A percentile compares a stretch with the other conserved stretches of the same genome.
phyloP scores from a whole-genome alignment of 1,140 invertebrate genomes.

The Drosophila tsacasi region DNA sequence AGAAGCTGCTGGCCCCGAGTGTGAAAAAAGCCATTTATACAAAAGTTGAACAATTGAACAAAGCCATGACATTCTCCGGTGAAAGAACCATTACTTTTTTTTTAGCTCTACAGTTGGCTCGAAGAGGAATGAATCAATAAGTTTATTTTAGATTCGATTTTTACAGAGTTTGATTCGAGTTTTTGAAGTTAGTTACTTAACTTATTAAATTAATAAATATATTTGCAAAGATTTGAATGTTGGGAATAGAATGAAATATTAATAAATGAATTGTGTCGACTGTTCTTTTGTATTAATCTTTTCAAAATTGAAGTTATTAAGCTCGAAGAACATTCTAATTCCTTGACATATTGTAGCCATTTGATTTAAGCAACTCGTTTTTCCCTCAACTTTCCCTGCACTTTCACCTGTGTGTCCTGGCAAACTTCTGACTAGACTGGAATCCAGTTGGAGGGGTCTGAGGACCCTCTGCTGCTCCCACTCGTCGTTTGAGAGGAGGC shows the following conservation, averaged over 20 bases:
- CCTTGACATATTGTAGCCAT: not conserved
- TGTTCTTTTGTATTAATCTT: not conserved
- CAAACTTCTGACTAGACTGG: constrained; percentile 12
- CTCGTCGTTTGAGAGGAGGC: constrained; percentile 11
- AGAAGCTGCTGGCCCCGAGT: constrained; percentile 9
- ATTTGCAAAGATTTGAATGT: not conserved
- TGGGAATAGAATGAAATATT: not conserved
- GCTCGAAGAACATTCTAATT: not conserved
- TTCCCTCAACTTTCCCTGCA: not conserved
- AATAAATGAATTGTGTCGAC: not conserved
- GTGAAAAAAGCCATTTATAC: constrained; percentile 36
- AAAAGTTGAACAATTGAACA: constrained; percentile 25
- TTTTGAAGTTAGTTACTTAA: not conserved
- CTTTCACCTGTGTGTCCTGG: not conserved
- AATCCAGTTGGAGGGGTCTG: not conserved
- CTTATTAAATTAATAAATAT: not conserved
- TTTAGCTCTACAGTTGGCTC: not conserved
- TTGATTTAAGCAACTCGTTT: constrained; percentile 15
- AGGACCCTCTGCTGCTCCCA: not conserved
- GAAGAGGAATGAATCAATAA: not conserved
- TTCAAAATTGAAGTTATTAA: not conserved
- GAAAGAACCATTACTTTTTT: not conserved
- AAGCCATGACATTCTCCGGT: not conserved
- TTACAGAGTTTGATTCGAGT: not conserved
- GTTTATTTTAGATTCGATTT: not conserved